These are phyloP conservation scores for Ennomos fuscantarius DNA, from an alignment of 2,888 invertebrate genomes.

Conservation along the genomic window DNA sequence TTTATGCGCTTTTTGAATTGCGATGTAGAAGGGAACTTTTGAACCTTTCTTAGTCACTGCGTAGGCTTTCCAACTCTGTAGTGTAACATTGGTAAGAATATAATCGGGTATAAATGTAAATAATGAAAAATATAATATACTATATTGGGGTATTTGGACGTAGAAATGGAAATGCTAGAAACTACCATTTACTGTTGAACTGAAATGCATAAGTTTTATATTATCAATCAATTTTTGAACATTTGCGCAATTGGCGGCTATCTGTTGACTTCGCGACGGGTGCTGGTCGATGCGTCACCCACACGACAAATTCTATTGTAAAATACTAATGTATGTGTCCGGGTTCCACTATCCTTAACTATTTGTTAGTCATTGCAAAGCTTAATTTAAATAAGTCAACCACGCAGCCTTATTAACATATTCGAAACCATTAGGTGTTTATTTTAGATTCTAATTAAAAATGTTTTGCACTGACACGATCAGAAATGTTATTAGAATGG, in stretches of 20 bases:
- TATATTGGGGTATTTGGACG: too few species aligned
- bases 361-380: conserved; percentile 59
- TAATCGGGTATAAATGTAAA: too few species aligned
- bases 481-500: conserved; percentile 2
- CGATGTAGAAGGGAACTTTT: conserved; percentile 68
- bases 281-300: conserved; percentile 57
- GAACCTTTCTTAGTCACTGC: conserved; percentile 56
- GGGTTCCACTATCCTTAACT: conserved; percentile 59
- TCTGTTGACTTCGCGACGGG: conserved; percentile 52
- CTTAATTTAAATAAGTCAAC: conserved; percentile 44
- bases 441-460: neutral
- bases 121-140: too few species aligned
- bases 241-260: conserved; percentile 64
- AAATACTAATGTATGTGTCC: conserved; percentile 56
- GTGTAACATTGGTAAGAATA: too few species aligned
- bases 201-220: conserved; percentile 5
- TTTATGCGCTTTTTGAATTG: conserved; percentile 55
- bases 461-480: neutral
- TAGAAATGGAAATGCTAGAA: conserved; percentile 2
- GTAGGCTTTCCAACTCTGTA: neutral
- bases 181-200: neutral
- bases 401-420: conserved; percentile 27
- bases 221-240: conserved; percentile 45
- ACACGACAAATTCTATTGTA: conserved; percentile 53
- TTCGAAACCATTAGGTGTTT: conserved; percentile 10